These are phyloP conservation scores for Megatriorchis doriae DNA, from an alignment of 2,113 vertebrate genomes.

Conservation along the genomic window DNA sequence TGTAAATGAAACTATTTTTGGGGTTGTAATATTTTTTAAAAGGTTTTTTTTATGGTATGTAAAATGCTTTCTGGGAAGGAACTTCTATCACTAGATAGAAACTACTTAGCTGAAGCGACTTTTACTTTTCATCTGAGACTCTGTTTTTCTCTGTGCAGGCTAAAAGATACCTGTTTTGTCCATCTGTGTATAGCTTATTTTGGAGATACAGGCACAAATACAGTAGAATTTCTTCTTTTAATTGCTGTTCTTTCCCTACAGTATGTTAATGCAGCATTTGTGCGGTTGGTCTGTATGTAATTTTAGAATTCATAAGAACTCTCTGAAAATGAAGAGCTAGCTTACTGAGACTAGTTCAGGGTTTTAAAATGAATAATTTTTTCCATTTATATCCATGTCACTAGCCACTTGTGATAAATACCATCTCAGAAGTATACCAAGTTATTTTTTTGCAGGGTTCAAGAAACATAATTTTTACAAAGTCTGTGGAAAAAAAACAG, in stretches of 20 bases:
- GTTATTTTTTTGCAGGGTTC: neutral
- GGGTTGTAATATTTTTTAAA: neutral
- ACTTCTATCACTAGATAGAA: neutral
- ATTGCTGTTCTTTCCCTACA: neutral
- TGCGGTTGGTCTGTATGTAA: neutral
- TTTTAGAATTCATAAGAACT: conserved; percentile 45
- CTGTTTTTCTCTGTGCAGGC: neutral
- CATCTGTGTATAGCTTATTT: neutral
- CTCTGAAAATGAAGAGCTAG: neutral
- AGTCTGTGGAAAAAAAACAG: neutral
- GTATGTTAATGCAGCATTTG: neutral
- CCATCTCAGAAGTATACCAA: neutral
- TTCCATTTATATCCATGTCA: conserved; percentile 35
- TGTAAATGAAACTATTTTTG: neutral
- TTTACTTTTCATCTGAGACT: neutral
- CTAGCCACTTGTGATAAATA: neutral
- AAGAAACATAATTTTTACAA: neutral
- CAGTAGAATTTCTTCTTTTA: neutral
- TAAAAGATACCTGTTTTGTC: neutral
- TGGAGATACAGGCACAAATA: neutral
- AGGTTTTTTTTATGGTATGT: neutral
- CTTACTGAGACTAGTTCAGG: neutral
- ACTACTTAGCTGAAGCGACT: neutral
- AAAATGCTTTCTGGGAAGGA: neutral
- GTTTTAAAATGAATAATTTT: conserved; percentile 43